Conservation (phyloP, 1,140 invertebrate genomes). For the Drosophila pallidifrons region DNA sequence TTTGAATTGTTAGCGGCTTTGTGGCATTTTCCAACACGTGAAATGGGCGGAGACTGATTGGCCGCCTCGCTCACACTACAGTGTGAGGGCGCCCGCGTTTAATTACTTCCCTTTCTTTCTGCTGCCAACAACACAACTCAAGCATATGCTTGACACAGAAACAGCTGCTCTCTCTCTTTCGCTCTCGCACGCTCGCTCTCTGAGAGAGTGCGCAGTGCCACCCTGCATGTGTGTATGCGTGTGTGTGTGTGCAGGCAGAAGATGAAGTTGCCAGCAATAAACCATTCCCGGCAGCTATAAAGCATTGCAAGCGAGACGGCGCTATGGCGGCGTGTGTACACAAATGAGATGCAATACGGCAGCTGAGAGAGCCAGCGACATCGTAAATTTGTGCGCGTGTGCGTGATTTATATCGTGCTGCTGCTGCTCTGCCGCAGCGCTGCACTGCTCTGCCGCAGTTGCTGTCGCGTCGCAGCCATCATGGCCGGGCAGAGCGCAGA, state of each 20-base stretch:
- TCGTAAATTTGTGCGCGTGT: conserved; percentile 62
- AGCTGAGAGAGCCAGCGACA: conserved; percentile 38
- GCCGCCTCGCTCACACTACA: conserved; percentile 53
- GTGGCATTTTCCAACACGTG: conserved; percentile 59
- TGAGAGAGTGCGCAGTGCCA: conserved; percentile 52
- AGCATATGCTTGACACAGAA: conserved; percentile 74
- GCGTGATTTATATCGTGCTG: conserved; percentile 54
- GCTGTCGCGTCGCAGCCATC: conserved; percentile 62
- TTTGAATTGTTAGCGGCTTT: conserved; percentile 35
- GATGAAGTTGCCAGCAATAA: conserved; percentile 74
- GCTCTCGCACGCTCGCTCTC: conserved; percentile 23
- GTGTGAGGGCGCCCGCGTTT: conserved; percentile 22
- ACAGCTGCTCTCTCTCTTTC: conserved; percentile 68
- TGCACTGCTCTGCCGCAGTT: conserved; percentile 25
- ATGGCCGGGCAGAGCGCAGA: conserved; percentile 62
- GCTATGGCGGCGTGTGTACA: conserved; percentile 15
- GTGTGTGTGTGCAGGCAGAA: conserved; percentile 30
- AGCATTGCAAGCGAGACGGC: conserved; percentile 68
- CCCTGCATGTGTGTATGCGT: conserved; percentile 25
- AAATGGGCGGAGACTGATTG: conserved; percentile 69
- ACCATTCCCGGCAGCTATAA: conserved; percentile 83
- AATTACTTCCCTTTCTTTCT: conserved; percentile 62
- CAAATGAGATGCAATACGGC: conserved; percentile 15
- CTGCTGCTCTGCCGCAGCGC: conserved; percentile 30
- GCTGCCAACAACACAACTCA: conserved; percentile 43